Conservation (phyloP, 2,888 invertebrate genomes). For the Acanthosoma haemorrhoidale region DNA sequence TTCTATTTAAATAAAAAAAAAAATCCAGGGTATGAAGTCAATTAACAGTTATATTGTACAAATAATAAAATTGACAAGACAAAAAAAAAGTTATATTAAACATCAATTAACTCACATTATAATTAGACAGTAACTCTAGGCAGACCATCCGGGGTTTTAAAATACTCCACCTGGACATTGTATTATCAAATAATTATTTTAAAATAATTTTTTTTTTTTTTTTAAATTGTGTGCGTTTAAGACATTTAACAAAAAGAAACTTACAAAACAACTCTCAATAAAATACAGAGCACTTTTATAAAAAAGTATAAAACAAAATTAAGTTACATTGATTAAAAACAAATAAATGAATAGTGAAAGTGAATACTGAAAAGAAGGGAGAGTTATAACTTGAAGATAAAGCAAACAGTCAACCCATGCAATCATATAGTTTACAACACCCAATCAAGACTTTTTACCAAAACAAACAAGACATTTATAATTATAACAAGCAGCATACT, state of each 20-base stretch:
- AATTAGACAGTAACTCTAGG: slow-evolving; percentile 38
- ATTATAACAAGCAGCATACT: too few relatives aligned
- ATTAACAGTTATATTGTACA: background rate
- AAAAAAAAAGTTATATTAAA: background rate
- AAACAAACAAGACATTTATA: too few relatives aligned
- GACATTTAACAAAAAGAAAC: background rate
- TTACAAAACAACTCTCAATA: background rate
- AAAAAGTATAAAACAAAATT: too few relatives aligned
- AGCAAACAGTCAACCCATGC: background rate
- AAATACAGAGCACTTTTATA: background rate
- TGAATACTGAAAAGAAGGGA: background rate
- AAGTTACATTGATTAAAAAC: too few relatives aligned
- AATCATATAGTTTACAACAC: background rate
- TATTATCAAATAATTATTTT: slow-evolving; percentile 2
- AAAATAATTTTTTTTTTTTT: background rate
- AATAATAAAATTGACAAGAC: background rate
- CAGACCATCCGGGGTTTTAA: slow-evolving; percentile 37
- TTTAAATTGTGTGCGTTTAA: background rate
- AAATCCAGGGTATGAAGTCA: background rate
- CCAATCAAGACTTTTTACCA: background rate
- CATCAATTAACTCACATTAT: slow-evolving; percentile 32
- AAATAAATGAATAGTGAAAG: too few relatives aligned
- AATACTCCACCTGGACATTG: slow-evolving; percentile 36
- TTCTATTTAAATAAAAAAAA: too few relatives aligned
- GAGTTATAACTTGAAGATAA: background rate